Evolutionary conservation across 2,888 invertebrate genomes (phyloP).

Genomic region (Neocrepidodera transversa): DNA sequence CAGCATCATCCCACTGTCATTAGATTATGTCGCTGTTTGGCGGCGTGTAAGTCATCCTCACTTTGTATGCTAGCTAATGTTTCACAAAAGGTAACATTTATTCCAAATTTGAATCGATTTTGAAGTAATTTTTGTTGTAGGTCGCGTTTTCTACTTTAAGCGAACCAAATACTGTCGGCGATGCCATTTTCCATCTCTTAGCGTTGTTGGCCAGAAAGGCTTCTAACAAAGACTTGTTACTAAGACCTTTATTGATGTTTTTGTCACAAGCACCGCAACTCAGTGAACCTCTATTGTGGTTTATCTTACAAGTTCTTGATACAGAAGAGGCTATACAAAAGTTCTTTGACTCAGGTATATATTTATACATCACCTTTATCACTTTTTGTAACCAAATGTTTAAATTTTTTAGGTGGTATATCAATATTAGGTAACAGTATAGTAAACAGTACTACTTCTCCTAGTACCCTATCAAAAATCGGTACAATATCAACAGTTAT

Average conservation of each 20-base stretch:
- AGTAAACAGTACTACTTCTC: conserved; percentile 74
- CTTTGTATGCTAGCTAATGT: conserved; percentile 68
- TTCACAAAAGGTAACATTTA: conserved; percentile 51
- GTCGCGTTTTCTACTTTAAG: conserved; percentile 56
- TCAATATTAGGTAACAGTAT: conserved; percentile 80
- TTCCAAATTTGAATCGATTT: conserved; percentile 18
- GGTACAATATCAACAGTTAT: conserved; percentile 65
- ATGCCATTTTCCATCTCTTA: conserved; percentile 86
- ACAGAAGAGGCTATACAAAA: conserved; percentile 76
- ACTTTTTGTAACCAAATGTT: too few species aligned
- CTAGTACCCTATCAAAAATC: conserved; percentile 68
- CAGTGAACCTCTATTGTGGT: conserved; percentile 87
- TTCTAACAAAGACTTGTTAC: conserved; percentile 75
- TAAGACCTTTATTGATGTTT: conserved; percentile 79
- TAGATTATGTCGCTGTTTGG: conserved; percentile 79
- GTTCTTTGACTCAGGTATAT: conserved; percentile 72
- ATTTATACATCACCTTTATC: background rate
- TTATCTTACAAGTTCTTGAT: conserved; percentile 81
- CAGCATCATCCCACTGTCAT: conserved; percentile 84
- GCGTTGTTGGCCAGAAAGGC: conserved; percentile 79
- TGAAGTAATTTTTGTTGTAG: conserved; percentile 39
- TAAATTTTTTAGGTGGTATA: conserved; percentile 66
- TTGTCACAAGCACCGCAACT: conserved; percentile 67
- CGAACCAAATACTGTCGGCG: conserved; percentile 81
- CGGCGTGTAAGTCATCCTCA: conserved; percentile 76